Evolutionary conservation across 2,888 invertebrate species (phyloP).

Genomic region (Stenodera caucasica): DNA sequence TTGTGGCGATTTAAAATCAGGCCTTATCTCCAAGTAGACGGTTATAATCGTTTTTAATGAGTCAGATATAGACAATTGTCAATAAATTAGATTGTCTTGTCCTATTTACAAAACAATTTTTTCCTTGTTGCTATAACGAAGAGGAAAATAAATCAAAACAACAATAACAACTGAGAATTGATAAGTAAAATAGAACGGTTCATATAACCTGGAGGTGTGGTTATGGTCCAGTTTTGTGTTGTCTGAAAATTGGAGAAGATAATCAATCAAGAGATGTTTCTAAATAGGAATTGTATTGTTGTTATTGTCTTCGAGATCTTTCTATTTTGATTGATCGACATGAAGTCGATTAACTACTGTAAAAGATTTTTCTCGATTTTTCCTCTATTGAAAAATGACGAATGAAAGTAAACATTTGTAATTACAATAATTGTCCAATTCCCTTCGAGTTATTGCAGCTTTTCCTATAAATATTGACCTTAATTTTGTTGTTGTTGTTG

Average conservation of each 20-base stretch:
- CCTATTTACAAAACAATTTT: background rate
- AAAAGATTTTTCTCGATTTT: background rate
- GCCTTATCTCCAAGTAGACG: background rate
- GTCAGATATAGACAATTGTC: background rate
- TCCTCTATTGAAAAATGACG: background rate
- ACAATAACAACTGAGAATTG: background rate
- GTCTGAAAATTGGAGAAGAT: background rate
- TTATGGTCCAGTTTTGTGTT: background rate
- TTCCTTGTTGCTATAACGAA: background rate
- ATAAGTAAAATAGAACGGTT: background rate
- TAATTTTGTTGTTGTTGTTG: background rate
- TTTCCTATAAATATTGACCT: background rate
- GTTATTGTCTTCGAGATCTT: background rate
- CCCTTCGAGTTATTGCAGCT: background rate
- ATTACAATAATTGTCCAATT: background rate
- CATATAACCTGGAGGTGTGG: background rate
- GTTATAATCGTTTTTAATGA: background rate
- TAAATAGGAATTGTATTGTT: background rate
- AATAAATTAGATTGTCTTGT: background rate
- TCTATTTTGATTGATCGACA: background rate
- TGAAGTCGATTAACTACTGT: no score
- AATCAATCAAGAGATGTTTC: background rate
- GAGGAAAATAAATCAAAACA: slow-evolving; percentile 1
- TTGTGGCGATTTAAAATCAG: background rate
- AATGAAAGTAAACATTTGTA: background rate